Conservation (phyloP, 2,888 invertebrate genomes). For the Limenitis arthemis region DNA sequence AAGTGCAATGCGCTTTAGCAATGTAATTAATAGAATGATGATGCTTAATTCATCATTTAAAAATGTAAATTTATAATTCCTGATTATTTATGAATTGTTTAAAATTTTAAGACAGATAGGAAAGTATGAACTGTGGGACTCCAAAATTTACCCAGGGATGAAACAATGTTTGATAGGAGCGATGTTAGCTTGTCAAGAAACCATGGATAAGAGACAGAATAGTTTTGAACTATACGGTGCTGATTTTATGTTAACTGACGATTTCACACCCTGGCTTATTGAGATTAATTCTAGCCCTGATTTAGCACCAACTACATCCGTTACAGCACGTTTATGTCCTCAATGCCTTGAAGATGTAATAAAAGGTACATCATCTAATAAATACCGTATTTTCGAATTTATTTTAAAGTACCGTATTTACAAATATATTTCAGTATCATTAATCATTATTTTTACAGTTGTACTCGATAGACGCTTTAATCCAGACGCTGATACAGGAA, state of each 20-base stretch:
- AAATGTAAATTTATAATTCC: too few species aligned
- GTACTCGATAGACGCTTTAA: conserved; percentile 81
- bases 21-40: background rate
- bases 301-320: conserved; percentile 90
- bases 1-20: background rate
- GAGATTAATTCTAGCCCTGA: conserved; percentile 97
- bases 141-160: conserved; percentile 91
- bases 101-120: conserved; percentile 76
- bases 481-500: conserved; percentile 83
- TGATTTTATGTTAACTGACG: conserved; percentile 94
- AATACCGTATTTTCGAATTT: too few species aligned
- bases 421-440: too few species aligned
- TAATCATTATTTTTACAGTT: conserved; percentile 67
- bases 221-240: conserved; percentile 96
- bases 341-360: conserved; percentile 91
- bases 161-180: conserved; percentile 82
- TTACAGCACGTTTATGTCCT: conserved; percentile 89
- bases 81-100: conserved; percentile 20
- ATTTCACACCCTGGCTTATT: conserved; percentile 91
- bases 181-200: conserved; percentile 88
- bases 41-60: too few species aligned
- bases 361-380: conserved; percentile 81
- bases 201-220: conserved; percentile 84
- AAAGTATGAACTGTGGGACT: conserved; percentile 84
- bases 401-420: too few species aligned